Conservation (phyloP, 2,113 vertebrate species). For the Notothenia coriiceps region DNA sequence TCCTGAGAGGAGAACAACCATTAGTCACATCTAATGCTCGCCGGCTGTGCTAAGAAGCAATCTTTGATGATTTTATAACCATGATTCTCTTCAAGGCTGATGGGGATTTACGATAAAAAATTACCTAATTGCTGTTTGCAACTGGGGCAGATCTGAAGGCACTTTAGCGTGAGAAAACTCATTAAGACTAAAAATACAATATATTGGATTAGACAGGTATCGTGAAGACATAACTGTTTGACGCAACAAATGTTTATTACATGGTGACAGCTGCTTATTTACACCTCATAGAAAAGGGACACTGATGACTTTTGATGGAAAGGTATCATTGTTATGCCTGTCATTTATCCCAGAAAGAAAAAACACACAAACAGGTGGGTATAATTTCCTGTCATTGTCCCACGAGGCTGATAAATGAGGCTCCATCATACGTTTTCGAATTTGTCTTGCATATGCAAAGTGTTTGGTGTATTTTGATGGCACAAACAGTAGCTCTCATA, state of each 20-base stretch:
- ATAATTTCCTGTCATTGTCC: constrained; percentile 8
- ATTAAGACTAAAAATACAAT: constrained; percentile 22
- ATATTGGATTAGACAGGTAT: neutral
- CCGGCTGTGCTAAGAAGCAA: neutral
- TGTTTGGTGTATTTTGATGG: neutral
- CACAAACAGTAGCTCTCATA: neutral
- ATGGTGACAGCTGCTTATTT: neutral
- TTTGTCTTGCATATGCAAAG: neutral
- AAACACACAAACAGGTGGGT: constrained; percentile 26
- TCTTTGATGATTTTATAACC: constrained; percentile 27
- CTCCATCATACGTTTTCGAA: neutral
- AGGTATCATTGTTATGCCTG: constrained; percentile 10
- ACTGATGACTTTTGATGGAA: constrained; percentile 29
- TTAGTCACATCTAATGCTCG: constrained; percentile 16
- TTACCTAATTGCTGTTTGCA: constrained; percentile 28
- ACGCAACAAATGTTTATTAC: neutral
- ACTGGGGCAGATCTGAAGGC: neutral
- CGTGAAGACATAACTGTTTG: too few species aligned
- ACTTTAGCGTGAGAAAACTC: neutral
- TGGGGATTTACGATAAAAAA: constrained; percentile 27
- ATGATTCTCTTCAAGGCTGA: constrained; percentile 16
- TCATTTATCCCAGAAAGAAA: constrained; percentile 33
- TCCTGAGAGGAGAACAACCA: constrained; percentile 76
- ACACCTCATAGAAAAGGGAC: constrained; percentile 14
- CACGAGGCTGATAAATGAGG: constrained; percentile 37